phyloP scores from a whole-genome alignment of 1,140 invertebrate species.

The Penaeus chinensis region DNA sequence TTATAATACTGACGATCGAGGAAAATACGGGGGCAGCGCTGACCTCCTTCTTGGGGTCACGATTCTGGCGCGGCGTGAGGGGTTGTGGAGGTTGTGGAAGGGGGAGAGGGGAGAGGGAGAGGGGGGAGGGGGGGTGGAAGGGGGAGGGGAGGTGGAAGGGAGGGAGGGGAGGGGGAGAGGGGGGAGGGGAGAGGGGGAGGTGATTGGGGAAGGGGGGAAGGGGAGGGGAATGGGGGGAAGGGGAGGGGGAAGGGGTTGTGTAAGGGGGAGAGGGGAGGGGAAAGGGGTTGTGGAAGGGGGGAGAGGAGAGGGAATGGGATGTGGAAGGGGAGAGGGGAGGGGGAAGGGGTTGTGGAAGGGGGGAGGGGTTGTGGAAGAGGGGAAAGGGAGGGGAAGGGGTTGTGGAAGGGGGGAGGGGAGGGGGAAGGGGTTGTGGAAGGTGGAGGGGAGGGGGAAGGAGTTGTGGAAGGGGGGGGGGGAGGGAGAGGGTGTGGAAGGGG shows the following conservation, averaged over 20 bases:
- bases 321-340: neutral
- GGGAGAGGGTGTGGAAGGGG: neutral
- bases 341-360: neutral
- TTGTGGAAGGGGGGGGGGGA: neutral
- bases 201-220: neutral
- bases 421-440: neutral
- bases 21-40: too few relatives aligned
- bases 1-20: too few relatives aligned
- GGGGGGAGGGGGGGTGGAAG: too few relatives aligned
- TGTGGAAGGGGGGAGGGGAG: neutral
- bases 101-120: too few relatives aligned
- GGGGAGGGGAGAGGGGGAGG: neutral
- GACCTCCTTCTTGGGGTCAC: too few relatives aligned
- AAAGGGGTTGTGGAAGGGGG: neutral
- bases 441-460: neutral
- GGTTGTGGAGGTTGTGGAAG: too few relatives aligned
- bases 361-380: neutral
- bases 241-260: neutral
- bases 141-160: too few relatives aligned
- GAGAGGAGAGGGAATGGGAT: neutral
- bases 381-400: neutral
- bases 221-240: neutral
- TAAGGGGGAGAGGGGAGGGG: neutral
- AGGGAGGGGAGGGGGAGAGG: too few relatives aligned
- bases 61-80: too few relatives aligned